Evolutionary conservation across 2,888 invertebrate genomes (phyloP).

Genomic region (Acholoe squamosa): DNA sequence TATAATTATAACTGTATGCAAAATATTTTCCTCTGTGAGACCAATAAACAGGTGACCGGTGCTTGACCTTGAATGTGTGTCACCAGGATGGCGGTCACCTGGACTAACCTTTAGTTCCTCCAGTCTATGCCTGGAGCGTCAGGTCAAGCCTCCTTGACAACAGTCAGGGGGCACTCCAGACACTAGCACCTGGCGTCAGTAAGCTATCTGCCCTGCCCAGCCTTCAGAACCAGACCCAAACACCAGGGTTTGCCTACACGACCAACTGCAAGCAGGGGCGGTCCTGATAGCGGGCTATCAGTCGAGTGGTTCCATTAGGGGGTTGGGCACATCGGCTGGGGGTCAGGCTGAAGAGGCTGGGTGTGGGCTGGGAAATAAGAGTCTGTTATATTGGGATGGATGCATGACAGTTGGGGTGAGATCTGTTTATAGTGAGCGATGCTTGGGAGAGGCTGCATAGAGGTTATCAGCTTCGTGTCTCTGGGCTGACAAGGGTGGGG

Average conservation of each 20-base stretch:
- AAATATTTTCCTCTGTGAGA: no score
- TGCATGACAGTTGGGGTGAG: background rate
- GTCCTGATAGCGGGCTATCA: background rate
- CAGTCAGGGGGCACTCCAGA: slow-evolving; percentile 34
- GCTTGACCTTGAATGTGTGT: no score
- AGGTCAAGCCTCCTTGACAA: slow-evolving; percentile 10
- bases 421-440: slow-evolving; percentile 19
- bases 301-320: slow-evolving; percentile 15
- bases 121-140: background rate
- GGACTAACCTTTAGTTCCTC: background rate
- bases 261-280: background rate
- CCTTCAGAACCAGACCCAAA: slow-evolving; percentile 11
- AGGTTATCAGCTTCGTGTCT: background rate
- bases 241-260: background rate
- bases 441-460: background rate
- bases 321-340: background rate
- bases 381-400: slow-evolving; percentile 24
- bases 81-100: background rate
- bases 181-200: slow-evolving; percentile 11
- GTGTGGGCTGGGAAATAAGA: slow-evolving; percentile 26
- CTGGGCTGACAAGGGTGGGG: slow-evolving; percentile 1
- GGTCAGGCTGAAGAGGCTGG: background rate
- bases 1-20: no score
- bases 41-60: no score
- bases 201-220: background rate